A percentile compares a stretch with the other conserved stretches of the same genome.
Conservation (phyloP, 2,113 vertebrate species). For the Phaethornis superciliosus region DNA sequence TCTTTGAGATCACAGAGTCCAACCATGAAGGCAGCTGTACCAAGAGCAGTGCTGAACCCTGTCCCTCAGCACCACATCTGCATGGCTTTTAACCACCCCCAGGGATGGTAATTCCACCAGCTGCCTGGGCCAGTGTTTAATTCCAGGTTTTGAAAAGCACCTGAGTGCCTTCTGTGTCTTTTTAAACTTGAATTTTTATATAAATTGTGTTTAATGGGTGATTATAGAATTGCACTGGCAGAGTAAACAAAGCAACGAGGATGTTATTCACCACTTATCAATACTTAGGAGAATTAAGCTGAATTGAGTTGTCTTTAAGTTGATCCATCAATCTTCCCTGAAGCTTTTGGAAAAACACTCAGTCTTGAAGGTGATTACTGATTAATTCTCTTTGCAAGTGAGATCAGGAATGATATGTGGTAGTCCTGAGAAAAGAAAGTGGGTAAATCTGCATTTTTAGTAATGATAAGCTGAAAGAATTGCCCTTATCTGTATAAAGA, state of each 20-base stretch:
- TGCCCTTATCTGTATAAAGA: background rate
- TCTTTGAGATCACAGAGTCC: too few species aligned
- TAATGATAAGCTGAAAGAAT: background rate
- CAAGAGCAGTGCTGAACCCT: too few species aligned
- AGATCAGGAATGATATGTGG: background rate
- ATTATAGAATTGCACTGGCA: background rate
- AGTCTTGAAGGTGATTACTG: background rate
- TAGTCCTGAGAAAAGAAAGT: background rate
- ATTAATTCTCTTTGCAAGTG: background rate
- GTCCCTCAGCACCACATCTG: too few species aligned
- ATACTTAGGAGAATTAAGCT: background rate
- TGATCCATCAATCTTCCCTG: background rate
- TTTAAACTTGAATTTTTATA: background rate
- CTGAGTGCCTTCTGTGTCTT: background rate
- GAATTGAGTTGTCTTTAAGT: background rate
- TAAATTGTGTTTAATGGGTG: background rate
- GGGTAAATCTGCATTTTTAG: background rate
- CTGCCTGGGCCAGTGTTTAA: too few species aligned
- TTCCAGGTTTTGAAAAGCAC: background rate
- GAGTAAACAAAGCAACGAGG: background rate
- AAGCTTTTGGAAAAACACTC: background rate
- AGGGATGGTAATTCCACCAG: too few species aligned
- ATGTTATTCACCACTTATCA: background rate
- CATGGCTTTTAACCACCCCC: too few species aligned
- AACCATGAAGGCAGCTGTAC: too few species aligned